phyloP scores from a whole-genome alignment of 30 jellyfish, hydroid and myxozoan genomes.

The Sanderia malayensis region DNA sequence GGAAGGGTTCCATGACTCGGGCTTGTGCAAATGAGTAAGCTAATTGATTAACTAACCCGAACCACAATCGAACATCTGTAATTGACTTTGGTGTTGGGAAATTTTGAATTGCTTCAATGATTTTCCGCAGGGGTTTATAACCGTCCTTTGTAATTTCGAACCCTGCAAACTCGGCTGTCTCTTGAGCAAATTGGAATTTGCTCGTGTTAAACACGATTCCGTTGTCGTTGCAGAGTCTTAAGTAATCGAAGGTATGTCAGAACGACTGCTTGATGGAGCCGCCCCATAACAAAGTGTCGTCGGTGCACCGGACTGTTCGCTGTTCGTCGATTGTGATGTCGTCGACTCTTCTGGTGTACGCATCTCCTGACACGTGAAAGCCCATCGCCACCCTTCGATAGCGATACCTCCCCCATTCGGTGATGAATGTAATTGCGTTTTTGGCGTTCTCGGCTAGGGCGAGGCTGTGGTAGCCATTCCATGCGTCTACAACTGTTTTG shows the following conservation, averaged over 20 bases:
- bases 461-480: constrained; percentile 77
- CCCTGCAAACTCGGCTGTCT: constrained; percentile 63
- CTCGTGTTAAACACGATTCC: constrained; percentile 42
- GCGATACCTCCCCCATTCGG: constrained; percentile 68
- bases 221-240: constrained; percentile 11
- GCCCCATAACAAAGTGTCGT: constrained; percentile 51
- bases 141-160: constrained; percentile 50
- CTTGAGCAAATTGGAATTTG: constrained; percentile 41
- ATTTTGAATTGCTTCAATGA: constrained; percentile 15
- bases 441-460: constrained; percentile 19
- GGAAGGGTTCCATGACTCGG: constrained; percentile 45
- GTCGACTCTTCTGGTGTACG: constrained; percentile 56
- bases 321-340: constrained; percentile 7
- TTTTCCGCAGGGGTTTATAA: constrained; percentile 15
- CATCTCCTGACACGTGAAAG: constrained; percentile 67
- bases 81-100: constrained; percentile 46
- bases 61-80: constrained; percentile 67
- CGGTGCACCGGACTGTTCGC: constrained; percentile 29
- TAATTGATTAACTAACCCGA: constrained; percentile 60
- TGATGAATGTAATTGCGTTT: constrained; percentile 45
- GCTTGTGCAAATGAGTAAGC: constrained; percentile 50
- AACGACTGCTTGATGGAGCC: constrained; percentile 14
- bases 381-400: constrained; percentile 58
- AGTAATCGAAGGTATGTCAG: constrained; percentile 48
- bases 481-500: constrained; percentile 70